Base-by-base conservation (phyloP, 1,140 invertebrate species). In the Drosophila kurseongensis region DNA sequence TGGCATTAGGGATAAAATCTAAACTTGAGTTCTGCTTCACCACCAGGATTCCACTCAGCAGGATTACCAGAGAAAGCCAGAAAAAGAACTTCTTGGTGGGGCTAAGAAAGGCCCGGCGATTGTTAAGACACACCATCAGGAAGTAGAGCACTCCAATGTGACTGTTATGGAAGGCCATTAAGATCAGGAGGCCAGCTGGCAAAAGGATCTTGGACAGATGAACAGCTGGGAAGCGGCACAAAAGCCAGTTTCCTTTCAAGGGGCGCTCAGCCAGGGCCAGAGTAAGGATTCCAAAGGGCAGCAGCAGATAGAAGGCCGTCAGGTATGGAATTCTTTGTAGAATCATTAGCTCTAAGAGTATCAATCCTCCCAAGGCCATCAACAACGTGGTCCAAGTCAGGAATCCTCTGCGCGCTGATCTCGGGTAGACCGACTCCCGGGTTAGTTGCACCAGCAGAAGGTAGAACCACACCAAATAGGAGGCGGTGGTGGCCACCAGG, bases 401-500 rank as follows among this genome's bases (percentile, higher is more conserved):
- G 0, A 67, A 50, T 0, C 61, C 29, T 29, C 14, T 36, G 0
- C 36, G 8, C 7, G 12, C 5, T 4, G 41, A 44, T 18, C 50
- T 68, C 9, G 60, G 42, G 5, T 63, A 35, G 1, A 7, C 23
- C 0, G 9, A 42, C 23, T 58, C 38, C 0, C 38, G 16, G 0
- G 74, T 35, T 8, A 76, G 48, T n/a, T 62, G 75, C 41, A 77
- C 51, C 12, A 78, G 10, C 23, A 90, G 48, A 16, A 69, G 82
- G 38, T 68, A 76, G 75, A 96, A 96, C 96, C 96, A 97, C 6
- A 95, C 94, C 41, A 96, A 35, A 88, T 95, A 96, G 5, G 95
- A 94, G 35, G 94, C 75, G 12, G 94, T 93, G 18, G 94, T 93
- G 58, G 93, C 93, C 69, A 93, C 84, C 63, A 95, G 93, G 10